phyloP scores from a whole-genome alignment of 2,888 invertebrate species.

The Ormia ochracea region DNA sequence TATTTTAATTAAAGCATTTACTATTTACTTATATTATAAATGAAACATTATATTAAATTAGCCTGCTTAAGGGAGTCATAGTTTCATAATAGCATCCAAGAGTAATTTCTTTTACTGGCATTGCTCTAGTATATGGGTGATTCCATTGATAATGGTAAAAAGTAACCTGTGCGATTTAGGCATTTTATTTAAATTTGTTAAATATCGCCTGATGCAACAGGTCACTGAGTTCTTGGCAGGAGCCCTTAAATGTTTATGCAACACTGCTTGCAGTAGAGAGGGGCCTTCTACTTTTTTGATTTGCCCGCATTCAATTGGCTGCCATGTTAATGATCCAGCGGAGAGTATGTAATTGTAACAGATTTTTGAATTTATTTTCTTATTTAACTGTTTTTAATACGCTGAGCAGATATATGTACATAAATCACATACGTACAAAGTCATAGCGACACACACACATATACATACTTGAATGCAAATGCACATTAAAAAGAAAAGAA shows the following conservation, averaged over 20 bases:
- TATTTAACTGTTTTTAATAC: constrained; percentile 28
- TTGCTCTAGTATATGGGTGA: no score
- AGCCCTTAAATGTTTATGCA: background rate
- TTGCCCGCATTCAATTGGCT: constrained; percentile 37
- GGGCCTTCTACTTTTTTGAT: background rate
- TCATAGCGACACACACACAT: background rate
- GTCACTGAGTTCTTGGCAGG: no score
- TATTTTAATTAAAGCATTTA: no score
- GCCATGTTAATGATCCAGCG: constrained; percentile 51
- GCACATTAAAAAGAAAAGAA: background rate
- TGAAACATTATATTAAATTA: no score
- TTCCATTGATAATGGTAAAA: no score
- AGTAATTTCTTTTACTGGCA: no score
- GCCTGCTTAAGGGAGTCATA: no score
- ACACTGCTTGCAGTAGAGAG: background rate
- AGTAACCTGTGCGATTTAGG: no score
- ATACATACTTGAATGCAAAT: background rate
- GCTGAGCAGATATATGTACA: background rate
- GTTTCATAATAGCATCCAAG: no score
- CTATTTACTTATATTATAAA: no score
- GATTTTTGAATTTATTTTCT: constrained; percentile 44
- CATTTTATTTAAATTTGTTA: no score
- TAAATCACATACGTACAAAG: background rate
- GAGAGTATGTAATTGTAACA: constrained; percentile 43
- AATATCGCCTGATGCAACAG: no score